phyloP scores from a whole-genome alignment of 2,797 vertebrate species.

The Lophotriccus pileatus region DNA sequence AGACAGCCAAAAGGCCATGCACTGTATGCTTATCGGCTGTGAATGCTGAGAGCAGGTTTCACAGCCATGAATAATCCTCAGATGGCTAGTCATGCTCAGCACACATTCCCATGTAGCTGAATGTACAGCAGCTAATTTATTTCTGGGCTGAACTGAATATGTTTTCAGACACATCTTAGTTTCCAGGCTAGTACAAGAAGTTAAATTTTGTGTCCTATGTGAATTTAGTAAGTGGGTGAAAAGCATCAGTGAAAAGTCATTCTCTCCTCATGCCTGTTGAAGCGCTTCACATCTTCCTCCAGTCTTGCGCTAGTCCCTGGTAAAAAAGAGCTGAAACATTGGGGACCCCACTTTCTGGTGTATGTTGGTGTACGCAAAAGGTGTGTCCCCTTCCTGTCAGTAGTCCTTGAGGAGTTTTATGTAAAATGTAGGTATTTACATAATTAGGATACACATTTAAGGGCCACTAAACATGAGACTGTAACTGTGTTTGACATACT shows the following conservation, averaged over 20 bases:
- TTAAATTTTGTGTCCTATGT: not conserved
- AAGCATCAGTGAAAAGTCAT: not conserved
- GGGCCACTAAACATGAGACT: conserved; percentile 16
- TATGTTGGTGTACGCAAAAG: not conserved
- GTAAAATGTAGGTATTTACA: conserved; percentile 52
- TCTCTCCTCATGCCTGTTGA: not conserved
- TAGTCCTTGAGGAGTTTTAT: conserved; percentile 32
- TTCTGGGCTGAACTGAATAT: not conserved
- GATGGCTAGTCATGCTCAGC: not conserved
- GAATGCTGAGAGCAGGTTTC: conserved; percentile 46
- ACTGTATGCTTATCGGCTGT: conserved; percentile 13
- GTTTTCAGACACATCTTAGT: not conserved
- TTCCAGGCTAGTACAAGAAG: not conserved
- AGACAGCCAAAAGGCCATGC: conserved; percentile 40
- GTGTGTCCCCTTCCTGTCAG: not conserved
- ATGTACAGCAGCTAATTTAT: not conserved
- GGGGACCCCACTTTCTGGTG: not conserved
- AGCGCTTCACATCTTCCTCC: not conserved
- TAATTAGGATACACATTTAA: conserved; percentile 50
- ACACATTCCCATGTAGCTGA: not conserved
- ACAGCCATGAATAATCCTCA: conserved; percentile 34
- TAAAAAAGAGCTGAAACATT: not conserved
- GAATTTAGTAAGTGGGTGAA: not conserved
- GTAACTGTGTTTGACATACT: conserved; percentile 45
- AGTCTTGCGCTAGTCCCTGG: not conserved